These are phyloP conservation scores for Griposia aprilina DNA, from an alignment of 2,888 invertebrate genomes.

Conservation along the genomic window DNA sequence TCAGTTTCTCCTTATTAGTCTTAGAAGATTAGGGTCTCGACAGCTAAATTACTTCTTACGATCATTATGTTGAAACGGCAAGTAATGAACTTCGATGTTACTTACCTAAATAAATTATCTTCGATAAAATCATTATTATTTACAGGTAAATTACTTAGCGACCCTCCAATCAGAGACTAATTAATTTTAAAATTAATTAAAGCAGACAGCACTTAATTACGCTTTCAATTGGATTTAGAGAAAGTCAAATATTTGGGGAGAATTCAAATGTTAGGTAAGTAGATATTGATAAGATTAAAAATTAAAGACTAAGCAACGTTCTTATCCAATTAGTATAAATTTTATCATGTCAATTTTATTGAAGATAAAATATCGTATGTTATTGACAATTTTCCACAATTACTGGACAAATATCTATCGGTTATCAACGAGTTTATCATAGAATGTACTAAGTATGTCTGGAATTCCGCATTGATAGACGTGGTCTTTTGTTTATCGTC, in stretches of 20 bases:
- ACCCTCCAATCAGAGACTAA: constrained; percentile 30
- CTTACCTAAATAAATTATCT: constrained; percentile 41
- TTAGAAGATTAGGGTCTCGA: constrained; percentile 45
- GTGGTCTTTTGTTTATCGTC: constrained; percentile 8
- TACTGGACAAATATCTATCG: constrained; percentile 37
- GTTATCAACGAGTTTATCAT: constrained; percentile 44
- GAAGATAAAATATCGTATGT: constrained; percentile 41
- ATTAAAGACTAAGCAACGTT: constrained; percentile 39
- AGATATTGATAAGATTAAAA: constrained; percentile 12
- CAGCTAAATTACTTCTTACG: constrained; percentile 49
- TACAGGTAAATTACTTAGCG: constrained; percentile 29
- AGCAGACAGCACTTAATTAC: constrained; percentile 31
- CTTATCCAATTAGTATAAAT: constrained; percentile 27
- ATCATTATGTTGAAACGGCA: constrained; percentile 53
- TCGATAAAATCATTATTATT: constrained; percentile 47
- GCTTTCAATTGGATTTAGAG: constrained; percentile 22
- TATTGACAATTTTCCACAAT: constrained; percentile 51
- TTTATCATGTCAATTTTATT: constrained; percentile 51
- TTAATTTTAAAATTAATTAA: constrained; percentile 41
- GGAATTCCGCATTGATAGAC: constrained; percentile 39
- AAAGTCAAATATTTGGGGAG: constrained; percentile 41
- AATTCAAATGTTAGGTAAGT: constrained; percentile 18
- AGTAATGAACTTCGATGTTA: constrained; percentile 54
- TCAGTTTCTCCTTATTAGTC: constrained; percentile 48
- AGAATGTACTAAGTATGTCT: constrained; percentile 17